Percentiles rank a stretch among this genome's conserved stretches.
phyloP scores from a whole-genome alignment of 2,113 vertebrate genomes.

The Chinchilla lanigera region DNA sequence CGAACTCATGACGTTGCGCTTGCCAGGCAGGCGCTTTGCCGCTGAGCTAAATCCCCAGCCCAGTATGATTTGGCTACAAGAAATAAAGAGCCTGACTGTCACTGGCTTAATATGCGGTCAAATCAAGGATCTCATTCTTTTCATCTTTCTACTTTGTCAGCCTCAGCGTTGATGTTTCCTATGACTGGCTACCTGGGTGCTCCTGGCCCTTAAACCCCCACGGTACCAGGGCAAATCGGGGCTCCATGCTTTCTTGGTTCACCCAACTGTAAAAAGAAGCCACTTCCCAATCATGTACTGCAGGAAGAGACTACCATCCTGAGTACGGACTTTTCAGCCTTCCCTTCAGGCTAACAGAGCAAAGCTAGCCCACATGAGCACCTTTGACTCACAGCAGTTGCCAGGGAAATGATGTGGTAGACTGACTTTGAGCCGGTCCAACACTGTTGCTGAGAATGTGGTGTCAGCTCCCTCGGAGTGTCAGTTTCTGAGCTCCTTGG shows the following conservation, averaged over 20 bases:
- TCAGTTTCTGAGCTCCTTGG: background rate
- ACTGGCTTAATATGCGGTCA: background rate
- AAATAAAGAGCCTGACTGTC: background rate
- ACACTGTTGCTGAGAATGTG: background rate
- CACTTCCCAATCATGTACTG: background rate
- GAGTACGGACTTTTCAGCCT: background rate
- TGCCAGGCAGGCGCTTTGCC: too few relatives aligned
- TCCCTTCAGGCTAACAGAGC: too few relatives aligned
- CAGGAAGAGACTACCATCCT: background rate
- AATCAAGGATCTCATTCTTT: background rate
- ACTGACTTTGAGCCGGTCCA: background rate
- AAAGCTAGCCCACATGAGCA: too few relatives aligned
- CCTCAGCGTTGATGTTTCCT: background rate
- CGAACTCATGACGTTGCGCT: too few relatives aligned
- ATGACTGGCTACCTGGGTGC: background rate
- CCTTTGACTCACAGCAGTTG: background rate
- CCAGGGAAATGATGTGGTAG: too few relatives aligned
- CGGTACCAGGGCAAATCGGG: background rate
- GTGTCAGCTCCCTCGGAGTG: background rate
- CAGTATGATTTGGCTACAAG: background rate
- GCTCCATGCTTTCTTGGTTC: background rate
- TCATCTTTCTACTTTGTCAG: background rate
- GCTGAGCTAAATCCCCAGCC: too few relatives aligned
- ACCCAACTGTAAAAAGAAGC: background rate
- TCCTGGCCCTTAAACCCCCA: background rate